Conservation (phyloP, 2,888 invertebrate species). For the Tenthredo livida region DNA sequence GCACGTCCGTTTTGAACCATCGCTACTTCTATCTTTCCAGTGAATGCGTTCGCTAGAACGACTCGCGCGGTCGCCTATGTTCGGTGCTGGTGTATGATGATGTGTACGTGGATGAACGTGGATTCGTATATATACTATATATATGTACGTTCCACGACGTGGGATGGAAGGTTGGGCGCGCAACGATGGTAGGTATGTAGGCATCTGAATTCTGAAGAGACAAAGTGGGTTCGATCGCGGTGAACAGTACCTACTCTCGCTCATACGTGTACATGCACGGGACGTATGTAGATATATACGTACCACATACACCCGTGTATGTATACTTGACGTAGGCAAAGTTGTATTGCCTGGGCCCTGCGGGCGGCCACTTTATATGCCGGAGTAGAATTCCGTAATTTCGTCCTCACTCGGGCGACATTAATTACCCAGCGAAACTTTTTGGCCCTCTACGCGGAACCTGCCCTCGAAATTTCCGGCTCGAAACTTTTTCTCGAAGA, state of each 20-base stretch:
- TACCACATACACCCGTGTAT: background rate
- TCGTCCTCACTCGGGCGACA: constrained; percentile 33
- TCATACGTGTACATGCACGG: background rate
- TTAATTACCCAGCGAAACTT: constrained; percentile 31
- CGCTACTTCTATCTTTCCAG: constrained; percentile 49
- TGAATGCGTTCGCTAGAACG: constrained; percentile 55
- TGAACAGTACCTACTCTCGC: constrained; percentile 44
- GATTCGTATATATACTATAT: constrained; percentile 34
- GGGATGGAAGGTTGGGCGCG: constrained; percentile 58
- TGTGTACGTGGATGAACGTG: constrained; percentile 42
- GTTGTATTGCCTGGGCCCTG: constrained; percentile 28
- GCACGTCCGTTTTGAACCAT: constrained; percentile 35
- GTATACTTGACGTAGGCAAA: constrained; percentile 22
- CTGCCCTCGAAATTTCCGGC: background rate
- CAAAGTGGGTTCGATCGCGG: constrained; percentile 59
- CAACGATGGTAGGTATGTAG: constrained; percentile 59
- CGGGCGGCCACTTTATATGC: constrained; percentile 51
- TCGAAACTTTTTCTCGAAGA: background rate
- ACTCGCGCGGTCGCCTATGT: constrained; percentile 41
- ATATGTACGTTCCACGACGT: constrained; percentile 53
- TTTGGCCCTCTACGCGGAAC: background rate
- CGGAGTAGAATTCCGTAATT: constrained; percentile 45
- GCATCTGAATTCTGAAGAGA: constrained; percentile 64
- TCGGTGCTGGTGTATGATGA: constrained; percentile 27
- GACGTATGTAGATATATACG: background rate